phyloP scores from a whole-genome alignment of 2,113 vertebrate genomes.

The Corythaixoides concolor region DNA sequence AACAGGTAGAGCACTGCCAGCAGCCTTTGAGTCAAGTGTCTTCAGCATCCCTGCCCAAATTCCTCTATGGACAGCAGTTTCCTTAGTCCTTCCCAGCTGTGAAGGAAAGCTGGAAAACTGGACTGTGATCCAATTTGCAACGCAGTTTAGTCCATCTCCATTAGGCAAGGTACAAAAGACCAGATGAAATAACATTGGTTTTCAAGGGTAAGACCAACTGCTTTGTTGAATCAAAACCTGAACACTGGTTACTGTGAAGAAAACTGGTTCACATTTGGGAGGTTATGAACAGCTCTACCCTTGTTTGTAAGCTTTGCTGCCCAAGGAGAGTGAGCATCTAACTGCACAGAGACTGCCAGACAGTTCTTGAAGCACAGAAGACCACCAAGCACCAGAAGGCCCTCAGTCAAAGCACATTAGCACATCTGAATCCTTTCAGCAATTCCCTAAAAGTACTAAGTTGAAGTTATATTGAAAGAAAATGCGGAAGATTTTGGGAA shows the following conservation, averaged over 20 bases:
- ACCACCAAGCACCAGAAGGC: neutral
- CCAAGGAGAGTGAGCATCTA: neutral
- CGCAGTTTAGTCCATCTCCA: neutral
- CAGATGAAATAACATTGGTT: neutral
- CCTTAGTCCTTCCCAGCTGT: neutral
- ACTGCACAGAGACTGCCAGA: neutral
- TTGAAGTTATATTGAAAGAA: neutral
- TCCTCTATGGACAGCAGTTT: neutral
- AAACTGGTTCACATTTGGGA: neutral
- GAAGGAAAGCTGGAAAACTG: neutral
- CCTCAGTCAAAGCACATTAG: neutral
- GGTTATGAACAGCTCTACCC: neutral
- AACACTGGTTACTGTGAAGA: neutral
- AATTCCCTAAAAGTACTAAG: neutral
- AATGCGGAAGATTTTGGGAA: neutral
- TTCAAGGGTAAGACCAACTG: neutral
- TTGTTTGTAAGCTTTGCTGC: neutral
- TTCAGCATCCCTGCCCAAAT: neutral
- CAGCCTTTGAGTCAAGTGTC: neutral
- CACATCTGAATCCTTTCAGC: neutral
- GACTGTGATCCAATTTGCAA: neutral
- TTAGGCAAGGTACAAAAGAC: neutral
- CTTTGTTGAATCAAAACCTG: neutral
- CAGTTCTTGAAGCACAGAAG: neutral
- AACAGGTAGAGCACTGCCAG: neutral